These are phyloP conservation scores for Neomorphus geoffroyi DNA, from an alignment of 2,797 vertebrate genomes.

Conservation along the genomic window DNA sequence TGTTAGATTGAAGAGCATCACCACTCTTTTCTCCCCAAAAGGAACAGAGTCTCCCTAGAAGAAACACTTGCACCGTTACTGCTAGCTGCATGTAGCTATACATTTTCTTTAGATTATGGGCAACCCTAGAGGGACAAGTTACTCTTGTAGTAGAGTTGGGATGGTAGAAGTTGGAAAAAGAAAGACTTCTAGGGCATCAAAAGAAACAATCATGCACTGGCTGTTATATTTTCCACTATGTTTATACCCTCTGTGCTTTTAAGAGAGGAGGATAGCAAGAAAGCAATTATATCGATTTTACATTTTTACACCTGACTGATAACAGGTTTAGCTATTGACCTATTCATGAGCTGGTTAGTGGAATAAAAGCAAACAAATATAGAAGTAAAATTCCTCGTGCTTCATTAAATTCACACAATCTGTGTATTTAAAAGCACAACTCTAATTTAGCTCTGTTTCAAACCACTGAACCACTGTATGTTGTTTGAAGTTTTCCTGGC, in stretches of 20 bases:
- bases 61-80: neutral
- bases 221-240: neutral
- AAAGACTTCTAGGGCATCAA: neutral
- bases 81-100: neutral
- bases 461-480: neutral
- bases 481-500: slow-evolving; percentile 32
- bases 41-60: neutral
- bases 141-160: neutral
- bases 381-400: neutral
- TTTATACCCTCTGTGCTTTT: neutral
- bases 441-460: slow-evolving; percentile 4
- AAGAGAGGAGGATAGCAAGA: neutral
- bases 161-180: neutral
- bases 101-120: neutral
- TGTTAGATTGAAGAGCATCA: neutral
- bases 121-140: neutral
- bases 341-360: neutral
- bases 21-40: neutral
- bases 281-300: neutral
- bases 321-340: slow-evolving; percentile 6
- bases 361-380: neutral
- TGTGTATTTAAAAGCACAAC: neutral
- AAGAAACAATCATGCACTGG: rapidly evolving
- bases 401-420: neutral
- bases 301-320: neutral